Percentiles rank a stretch among this genome's conserved stretches.
Evolutionary conservation across 2,888 invertebrate genomes (phyloP).

Genomic region (Erebia palarica): DNA sequence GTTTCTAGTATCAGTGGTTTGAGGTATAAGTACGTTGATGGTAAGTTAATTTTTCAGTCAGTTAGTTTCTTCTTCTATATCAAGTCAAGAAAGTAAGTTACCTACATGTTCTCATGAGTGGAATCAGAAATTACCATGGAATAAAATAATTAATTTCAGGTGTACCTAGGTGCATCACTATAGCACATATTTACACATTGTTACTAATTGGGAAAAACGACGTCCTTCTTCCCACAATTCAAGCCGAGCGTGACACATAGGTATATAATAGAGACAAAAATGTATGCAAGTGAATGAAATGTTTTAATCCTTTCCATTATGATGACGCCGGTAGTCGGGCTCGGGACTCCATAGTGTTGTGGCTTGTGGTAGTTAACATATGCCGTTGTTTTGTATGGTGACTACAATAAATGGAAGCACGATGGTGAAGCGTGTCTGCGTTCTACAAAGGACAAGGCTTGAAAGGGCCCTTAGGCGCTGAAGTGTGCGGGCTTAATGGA

Average conservation of each 20-base stretch:
- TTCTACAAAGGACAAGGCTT: constrained; percentile 42
- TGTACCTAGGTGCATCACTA: not conserved
- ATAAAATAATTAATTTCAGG: not conserved
- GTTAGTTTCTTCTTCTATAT: too few species aligned
- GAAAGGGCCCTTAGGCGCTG: constrained; percentile 44
- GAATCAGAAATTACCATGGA: not conserved
- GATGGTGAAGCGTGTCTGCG: constrained; percentile 42
- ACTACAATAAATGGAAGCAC: constrained; percentile 43
- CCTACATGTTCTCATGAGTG: not conserved
- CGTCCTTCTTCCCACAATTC: constrained; percentile 1
- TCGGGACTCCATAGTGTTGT: constrained; percentile 36
- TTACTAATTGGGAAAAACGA: constrained; percentile 14
- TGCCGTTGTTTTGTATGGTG: constrained; percentile 41
- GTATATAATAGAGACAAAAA: constrained; percentile 13
- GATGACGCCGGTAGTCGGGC: constrained; percentile 35
- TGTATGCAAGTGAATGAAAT: constrained; percentile 15
- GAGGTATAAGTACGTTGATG: too few species aligned
- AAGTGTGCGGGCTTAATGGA: constrained; percentile 43
- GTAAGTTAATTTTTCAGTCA: too few species aligned
- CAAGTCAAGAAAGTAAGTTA: too few species aligned
- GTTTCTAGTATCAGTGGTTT: too few species aligned
- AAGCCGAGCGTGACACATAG: not conserved
- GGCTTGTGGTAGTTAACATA: constrained; percentile 39
- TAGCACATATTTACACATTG: constrained; percentile 1
- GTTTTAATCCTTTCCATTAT: constrained; percentile 30